A percentile compares a stretch with the other conserved stretches of the same genome.
Conservation (phyloP, 2,113 vertebrate species). For the Urocynchramus pylzowi region DNA sequence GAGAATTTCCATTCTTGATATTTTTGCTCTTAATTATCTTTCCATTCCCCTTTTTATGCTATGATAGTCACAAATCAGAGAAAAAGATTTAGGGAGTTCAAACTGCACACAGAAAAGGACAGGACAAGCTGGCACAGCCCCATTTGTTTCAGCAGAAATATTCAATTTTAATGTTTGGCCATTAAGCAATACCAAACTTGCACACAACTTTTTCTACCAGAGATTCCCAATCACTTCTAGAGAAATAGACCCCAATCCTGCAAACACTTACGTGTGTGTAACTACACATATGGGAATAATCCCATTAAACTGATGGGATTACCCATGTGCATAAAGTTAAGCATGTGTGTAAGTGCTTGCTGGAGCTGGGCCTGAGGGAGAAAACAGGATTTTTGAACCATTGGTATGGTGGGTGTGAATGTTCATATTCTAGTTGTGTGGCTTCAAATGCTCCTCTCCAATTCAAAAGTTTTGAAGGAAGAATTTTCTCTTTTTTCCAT, state of each 20-base stretch:
- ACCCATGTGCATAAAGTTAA: slow-evolving; percentile 56
- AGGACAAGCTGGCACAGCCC: not conserved
- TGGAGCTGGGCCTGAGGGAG: slow-evolving; percentile 32
- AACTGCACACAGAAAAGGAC: not conserved
- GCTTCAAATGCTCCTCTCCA: not conserved
- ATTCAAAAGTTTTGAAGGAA: not conserved
- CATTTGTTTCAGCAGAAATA: not conserved
- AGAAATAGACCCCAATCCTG: slow-evolving; percentile 28
- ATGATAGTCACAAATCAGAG: not conserved
- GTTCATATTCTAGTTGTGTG: not conserved
- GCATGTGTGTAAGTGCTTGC: slow-evolving; percentile 42
- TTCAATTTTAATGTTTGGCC: not conserved
- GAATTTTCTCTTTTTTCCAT: not conserved
- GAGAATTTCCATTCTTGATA: not conserved
- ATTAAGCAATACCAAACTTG: not conserved
- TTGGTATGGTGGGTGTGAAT: not conserved
- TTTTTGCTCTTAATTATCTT: not conserved
- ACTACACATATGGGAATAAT: slow-evolving; percentile 60
- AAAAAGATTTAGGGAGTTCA: not conserved
- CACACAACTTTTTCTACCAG: not conserved
- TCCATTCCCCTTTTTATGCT: not conserved
- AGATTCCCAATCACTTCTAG: not conserved
- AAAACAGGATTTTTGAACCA: not conserved
- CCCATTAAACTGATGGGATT: slow-evolving; percentile 56
- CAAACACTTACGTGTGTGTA: slow-evolving; percentile 13